Evolutionary conservation across 1,140 invertebrate species (phyloP), one percentile per base, ranked within the genome.

Genomic region (Lepidurus arcticus): DNA sequence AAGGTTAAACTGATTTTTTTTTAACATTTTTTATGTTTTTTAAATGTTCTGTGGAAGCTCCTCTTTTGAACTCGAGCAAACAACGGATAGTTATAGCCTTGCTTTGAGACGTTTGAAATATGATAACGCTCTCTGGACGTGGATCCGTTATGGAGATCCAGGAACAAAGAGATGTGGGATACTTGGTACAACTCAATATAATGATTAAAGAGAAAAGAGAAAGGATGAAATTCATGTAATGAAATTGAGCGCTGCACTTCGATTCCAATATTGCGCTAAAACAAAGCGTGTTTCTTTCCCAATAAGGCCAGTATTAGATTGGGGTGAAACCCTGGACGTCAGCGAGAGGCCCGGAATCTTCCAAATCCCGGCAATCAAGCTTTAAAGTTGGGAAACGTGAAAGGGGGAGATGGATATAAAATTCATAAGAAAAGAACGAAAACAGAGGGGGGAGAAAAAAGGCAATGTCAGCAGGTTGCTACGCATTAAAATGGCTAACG

Each of bases 251-350:
- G 45, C 10, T 3, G 45, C 16, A 65, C 9, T 65, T 65, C 9
- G 53, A n/a, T 65, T 65, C 53, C 53, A 65, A 65, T 65, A n/a
- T 65, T 65, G 53, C 53, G n/a, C 16, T 65, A 65, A n/a, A 65
- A 65, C 53, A 65, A 65, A 65, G 53, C n/a, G 53, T 65, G 53
- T 65, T 11, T 21, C 16, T 65, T 7, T 13, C 53, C 8, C 53
- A 65, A 65, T 65, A 65, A 65, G 13, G 53, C 53, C 53, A 65
- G 21, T 65, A 65, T 65, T 65, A 65, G 53, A 65, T 65, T 0
- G 53, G 13, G 21, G 21, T 9, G 53, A 65, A 65, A 7, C 4
- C 53, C 53, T 65, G 21, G 53, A 65, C 53, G 53, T 65, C 16
- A n/a, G 53, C 53, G 13, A 65, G 53, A 16, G 8, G 53, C 13